Conservation (phyloP, 1,140 invertebrate species). For the Cotesia typhae region DNA sequence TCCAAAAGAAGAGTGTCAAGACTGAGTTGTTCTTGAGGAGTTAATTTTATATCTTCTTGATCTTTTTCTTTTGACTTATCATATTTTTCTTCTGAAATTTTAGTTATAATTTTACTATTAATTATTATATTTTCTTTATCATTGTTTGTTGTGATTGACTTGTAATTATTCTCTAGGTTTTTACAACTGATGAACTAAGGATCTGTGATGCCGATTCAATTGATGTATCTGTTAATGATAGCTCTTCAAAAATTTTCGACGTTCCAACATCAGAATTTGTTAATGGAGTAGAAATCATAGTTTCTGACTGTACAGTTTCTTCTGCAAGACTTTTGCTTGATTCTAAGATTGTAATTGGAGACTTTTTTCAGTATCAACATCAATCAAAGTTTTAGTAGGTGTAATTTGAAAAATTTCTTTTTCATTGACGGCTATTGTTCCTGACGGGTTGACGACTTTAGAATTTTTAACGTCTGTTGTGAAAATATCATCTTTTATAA, state of each 20-base stretch:
- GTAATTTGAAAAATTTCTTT: slow-evolving; percentile 52
- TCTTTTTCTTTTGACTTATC: slow-evolving; percentile 30
- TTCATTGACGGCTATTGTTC: slow-evolving; percentile 35
- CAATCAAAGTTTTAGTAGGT: slow-evolving; percentile 54
- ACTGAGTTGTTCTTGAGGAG: slow-evolving; percentile 54
- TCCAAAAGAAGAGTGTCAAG: slow-evolving; percentile 66
- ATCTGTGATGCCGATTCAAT: slow-evolving; percentile 39
- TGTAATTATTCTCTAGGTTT: slow-evolving; percentile 8
- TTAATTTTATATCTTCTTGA: slow-evolving; percentile 51
- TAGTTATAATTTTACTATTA: background rate
- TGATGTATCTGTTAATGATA: slow-evolving; percentile 22
- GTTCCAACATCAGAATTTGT: slow-evolving; percentile 36
- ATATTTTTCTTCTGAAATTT: slow-evolving; percentile 14
- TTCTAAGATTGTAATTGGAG: slow-evolving; percentile 45
- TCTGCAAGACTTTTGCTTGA: slow-evolving; percentile 51
- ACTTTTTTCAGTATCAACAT: slow-evolving; percentile 48
- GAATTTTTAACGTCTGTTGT: background rate
- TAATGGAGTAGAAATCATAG: slow-evolving; percentile 50
- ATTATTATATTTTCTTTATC: slow-evolving; percentile 15
- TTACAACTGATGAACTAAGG: background rate
- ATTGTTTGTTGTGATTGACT: background rate
- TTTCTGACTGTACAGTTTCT: slow-evolving; percentile 58
- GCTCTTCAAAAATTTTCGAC: slow-evolving; percentile 44
- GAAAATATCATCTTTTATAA: background rate
- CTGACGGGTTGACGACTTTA: background rate